Conservation (phyloP, 2,113 vertebrate species). For the Podarcis raffonei region DNA sequence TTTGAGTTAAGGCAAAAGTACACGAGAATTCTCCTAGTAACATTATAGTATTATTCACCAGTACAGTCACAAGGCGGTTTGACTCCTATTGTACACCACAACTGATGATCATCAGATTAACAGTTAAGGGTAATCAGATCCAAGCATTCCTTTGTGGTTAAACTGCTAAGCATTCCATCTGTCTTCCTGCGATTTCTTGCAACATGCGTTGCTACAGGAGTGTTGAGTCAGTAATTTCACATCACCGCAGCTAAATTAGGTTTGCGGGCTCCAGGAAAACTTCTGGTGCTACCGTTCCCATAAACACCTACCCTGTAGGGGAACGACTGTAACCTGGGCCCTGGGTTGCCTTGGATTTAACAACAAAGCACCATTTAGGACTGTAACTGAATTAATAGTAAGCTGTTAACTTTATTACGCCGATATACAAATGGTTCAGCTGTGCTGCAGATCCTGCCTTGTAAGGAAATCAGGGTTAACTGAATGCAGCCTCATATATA, state of each 20-base stretch:
- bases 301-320: conserved; percentile 73
- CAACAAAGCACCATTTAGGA: background rate
- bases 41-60: conserved; percentile 62
- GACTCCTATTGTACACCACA: conserved; percentile 65
- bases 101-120: conserved; percentile 75
- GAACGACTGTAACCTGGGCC: conserved; percentile 58
- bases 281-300: conserved; percentile 70
- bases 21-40: conserved; percentile 38
- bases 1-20: conserved; percentile 27
- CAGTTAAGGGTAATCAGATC: conserved; percentile 75
- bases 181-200: conserved; percentile 61
- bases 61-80: conserved; percentile 60
- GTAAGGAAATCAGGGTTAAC: background rate
- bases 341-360: conserved; percentile 49
- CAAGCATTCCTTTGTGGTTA: conserved; percentile 75
- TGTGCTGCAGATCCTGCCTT: background rate
- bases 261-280: conserved; percentile 73
- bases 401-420: background rate
- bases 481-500: background rate
- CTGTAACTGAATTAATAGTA: conserved; percentile 42
- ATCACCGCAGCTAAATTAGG: conserved; percentile 71
- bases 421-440: background rate
- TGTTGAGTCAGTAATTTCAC: conserved; percentile 64
- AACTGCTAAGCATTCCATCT: conserved; percentile 66
- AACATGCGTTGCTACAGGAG: conserved; percentile 67